Evolutionary conservation across 2,888 invertebrate genomes (phyloP).

Genomic region (Pyrgus malvae): DNA sequence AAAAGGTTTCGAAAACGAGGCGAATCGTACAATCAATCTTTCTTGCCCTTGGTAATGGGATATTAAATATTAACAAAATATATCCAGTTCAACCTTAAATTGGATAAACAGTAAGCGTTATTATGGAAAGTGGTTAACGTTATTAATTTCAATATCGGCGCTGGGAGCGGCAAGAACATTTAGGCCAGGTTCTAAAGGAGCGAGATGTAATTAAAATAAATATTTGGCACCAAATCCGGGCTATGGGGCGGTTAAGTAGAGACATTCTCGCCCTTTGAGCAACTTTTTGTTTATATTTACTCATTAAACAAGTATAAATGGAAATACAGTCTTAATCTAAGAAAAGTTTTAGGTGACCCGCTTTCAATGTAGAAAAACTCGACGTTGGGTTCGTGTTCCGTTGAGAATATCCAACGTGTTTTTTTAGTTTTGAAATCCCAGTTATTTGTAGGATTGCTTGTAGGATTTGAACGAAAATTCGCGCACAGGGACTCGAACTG

Average conservation of each 20-base stretch:
- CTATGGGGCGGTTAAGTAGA: slow-evolving; percentile 73
- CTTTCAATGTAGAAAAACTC: slow-evolving; percentile 1
- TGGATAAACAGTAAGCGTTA: slow-evolving; percentile 1
- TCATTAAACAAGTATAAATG: slow-evolving; percentile 76
- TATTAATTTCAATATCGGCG: slow-evolving; percentile 54
- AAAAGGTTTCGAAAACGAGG: no score
- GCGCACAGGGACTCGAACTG: no score
- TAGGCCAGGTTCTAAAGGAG: slow-evolving; percentile 63
- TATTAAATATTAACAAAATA: no score
- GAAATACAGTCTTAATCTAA: slow-evolving; percentile 60
- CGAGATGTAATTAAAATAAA: slow-evolving; percentile 79
- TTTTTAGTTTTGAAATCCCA: not conserved
- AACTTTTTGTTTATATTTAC: slow-evolving; percentile 79
- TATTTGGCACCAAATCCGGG: slow-evolving; percentile 78
- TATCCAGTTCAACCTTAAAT: not conserved
- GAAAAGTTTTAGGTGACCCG: slow-evolving; percentile 52
- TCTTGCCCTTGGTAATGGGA: no score
- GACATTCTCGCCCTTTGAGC: slow-evolving; percentile 78
- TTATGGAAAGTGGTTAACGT: slow-evolving; percentile 17
- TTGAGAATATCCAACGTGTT: not conserved
- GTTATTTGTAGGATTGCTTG: no score
- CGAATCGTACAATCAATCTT: no score
- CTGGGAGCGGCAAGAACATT: slow-evolving; percentile 54
- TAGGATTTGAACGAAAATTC: no score
- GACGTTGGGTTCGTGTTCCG: not conserved